Evolutionary conservation across 1,140 invertebrate genomes (phyloP).

Genomic region (Asobara japonica): DNA sequence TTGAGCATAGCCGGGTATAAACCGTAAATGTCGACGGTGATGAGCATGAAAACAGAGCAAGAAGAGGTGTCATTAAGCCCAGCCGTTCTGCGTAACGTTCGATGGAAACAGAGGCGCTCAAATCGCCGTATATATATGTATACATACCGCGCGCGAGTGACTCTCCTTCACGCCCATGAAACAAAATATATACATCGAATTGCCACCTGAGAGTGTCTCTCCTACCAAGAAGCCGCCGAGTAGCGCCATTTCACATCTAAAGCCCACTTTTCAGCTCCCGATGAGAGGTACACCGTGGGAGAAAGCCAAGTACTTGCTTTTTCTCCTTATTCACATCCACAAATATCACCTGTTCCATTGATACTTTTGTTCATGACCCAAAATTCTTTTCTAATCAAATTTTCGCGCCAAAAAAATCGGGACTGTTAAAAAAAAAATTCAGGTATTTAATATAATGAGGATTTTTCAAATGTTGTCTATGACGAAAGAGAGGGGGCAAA

Average conservation of each 20-base stretch:
- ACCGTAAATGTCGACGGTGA: constrained; percentile 6
- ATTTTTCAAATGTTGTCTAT: too few species aligned
- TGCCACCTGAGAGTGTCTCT: constrained; percentile 14
- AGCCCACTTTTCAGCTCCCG: neutral
- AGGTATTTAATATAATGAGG: too few species aligned
- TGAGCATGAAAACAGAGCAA: neutral
- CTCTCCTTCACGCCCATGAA: neutral
- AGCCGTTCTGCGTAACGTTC: neutral
- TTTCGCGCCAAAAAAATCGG: neutral
- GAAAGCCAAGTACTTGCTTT: neutral
- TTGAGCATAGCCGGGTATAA: neutral
- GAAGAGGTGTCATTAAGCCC: constrained; percentile 6
- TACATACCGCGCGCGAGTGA: neutral
- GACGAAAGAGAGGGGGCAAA: too few species aligned
- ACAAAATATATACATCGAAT: constrained; percentile 1
- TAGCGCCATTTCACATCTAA: constrained; percentile 7
- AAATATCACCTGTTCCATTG: neutral
- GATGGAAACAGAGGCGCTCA: neutral
- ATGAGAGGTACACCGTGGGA: neutral
- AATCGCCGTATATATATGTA: neutral
- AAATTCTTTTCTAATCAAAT: neutral
- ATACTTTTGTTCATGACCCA: neutral
- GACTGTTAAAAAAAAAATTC: too few species aligned
- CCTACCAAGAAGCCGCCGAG: neutral
- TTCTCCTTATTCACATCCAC: neutral